Base-by-base conservation (phyloP, 2,797 vertebrate species). In the Ceryle rudis region DNA sequence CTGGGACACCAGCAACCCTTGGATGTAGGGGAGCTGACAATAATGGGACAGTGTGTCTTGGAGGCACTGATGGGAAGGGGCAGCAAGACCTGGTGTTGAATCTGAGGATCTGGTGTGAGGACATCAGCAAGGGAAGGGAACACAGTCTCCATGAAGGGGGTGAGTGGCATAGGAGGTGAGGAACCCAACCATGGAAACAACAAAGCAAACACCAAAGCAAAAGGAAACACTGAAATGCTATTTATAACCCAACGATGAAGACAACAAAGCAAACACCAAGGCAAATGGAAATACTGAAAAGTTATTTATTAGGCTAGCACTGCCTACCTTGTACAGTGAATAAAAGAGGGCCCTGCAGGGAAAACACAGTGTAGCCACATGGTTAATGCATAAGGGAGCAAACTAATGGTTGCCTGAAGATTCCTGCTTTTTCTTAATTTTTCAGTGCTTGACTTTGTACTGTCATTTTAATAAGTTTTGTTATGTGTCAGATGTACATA, bases 321-420 rank as follows among this genome's bases (percentile, higher is more conserved):
- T 94, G 41, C 84, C 83, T 89, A 71, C 71, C 37, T 87, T 82
- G 49, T 78, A 61, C 78, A 92, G 41, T 35, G 74, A 96, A 82
- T 61, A 82, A 92, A 96, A 77, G 47, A 86, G 51, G 55, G 42
- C 77, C 86, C 93, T 94, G 66, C 39, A 9, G 92, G 86, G 64
- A 87, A 96, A 96, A 94, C 69, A 73, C 41, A 77, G 41, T 65
- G 78, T 66, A 92, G 74, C 64, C 64, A 55, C 2, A 0, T 70
- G 77, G 71, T 90, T 90, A 93, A 92, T 4, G 13, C 81, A 61
- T 82, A 92, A 77, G 57, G 52, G 69, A 94, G 46, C 37, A 91
- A 92, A 93, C 37, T 91, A 95, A 93, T 70, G 28, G 81, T 95
- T 93, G 95, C 95, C 93, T 96, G 83, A 95, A 97, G 81, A 94